Conservation (phyloP, 2,113 vertebrate species). For the Cryptotis parvus region DNA sequence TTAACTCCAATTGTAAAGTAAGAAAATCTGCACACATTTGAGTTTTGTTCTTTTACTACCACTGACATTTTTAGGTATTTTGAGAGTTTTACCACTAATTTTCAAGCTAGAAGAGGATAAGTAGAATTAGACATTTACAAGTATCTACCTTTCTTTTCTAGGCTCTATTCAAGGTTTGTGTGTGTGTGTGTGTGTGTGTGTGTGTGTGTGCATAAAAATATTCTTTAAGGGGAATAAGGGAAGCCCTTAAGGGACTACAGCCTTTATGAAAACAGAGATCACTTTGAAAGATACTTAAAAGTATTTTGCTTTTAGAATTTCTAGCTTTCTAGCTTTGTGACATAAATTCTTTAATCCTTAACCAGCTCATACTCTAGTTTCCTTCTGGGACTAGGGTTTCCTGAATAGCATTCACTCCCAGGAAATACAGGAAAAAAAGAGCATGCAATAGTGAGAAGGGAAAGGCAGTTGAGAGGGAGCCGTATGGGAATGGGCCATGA, state of each 20-base stretch:
- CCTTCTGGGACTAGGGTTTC: not conserved
- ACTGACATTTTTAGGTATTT: not conserved
- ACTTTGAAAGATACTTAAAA: slow-evolving; percentile 46
- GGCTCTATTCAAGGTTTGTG: not conserved
- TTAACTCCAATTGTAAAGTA: slow-evolving; percentile 44
- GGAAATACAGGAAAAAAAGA: not conserved
- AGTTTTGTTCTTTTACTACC: not conserved
- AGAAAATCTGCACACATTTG: slow-evolving; percentile 19
- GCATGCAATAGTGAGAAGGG: not conserved
- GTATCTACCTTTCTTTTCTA: not conserved
- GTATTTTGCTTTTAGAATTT: slow-evolving; percentile 29
- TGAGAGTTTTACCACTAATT: slow-evolving; percentile 5
- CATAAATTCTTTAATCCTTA: slow-evolving; percentile 13
- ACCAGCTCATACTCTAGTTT: not conserved
- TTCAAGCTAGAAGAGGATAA: not conserved
- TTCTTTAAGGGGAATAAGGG: not conserved
- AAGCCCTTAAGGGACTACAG: no score
- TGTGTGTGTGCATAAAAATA: not conserved
- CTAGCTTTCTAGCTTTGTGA: slow-evolving; percentile 41
- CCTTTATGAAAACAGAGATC: not conserved
- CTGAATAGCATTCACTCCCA: not conserved
- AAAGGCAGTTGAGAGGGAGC: not conserved
- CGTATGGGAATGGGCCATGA: not conserved
- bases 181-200: no score
- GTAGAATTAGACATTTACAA: slow-evolving; percentile 14